Evolutionary conservation across 23 tunicate species (phyloP), one percentile per base, ranked within the genome.

Genomic region (Aplidium turbinatum): DNA sequence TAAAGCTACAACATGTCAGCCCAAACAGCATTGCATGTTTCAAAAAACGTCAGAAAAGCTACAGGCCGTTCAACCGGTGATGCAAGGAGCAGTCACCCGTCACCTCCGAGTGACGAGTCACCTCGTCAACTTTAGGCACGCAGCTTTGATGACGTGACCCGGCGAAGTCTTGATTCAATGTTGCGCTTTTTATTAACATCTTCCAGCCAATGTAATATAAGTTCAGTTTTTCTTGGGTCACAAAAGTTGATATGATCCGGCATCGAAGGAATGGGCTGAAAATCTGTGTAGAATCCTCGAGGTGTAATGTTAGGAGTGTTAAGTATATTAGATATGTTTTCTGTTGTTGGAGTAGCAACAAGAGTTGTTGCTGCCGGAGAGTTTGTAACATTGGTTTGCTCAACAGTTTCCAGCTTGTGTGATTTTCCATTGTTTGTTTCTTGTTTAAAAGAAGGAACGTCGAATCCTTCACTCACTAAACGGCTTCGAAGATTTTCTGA

Each of bases 241-340:
- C 96, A 88, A 57, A 88, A 88, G 64, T 88, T 88, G 0, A 88
- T 88, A 68, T 88, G 96, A 30, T 88, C 96, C 31, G 96, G 96
- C 96, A 88, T 88, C 4, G 96, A 75, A 6, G 87, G 87, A 27
- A 88, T 88, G 34, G 96, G 96, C 47, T 88, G 96, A 68, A 88
- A 88, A 30, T 88, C 82, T 2, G 86, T 88, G n/a, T n/a, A n/a
- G 1, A 74, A 73, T 4, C 31, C 31, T 5, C 85, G 77, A 5
- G 79, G 72, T 1, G 87, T 47, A 22, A 39, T 26, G 35, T 32
- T 13, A 1, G 72, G 51, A n/a, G n/a, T n/a, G n/a, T n/a, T n/a
- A n/a, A n/a, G n/a, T 6, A 63, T 23, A 18, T 47, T 58, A 19
- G 58, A 48, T 3, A 47, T 39, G 35, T 70, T 47, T 48, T 70